A percentile compares a stretch with the other conserved stretches of the same genome.
phyloP scores from a whole-genome alignment of 2,888 invertebrate genomes.

The Leptinotarsa peninsularis region DNA sequence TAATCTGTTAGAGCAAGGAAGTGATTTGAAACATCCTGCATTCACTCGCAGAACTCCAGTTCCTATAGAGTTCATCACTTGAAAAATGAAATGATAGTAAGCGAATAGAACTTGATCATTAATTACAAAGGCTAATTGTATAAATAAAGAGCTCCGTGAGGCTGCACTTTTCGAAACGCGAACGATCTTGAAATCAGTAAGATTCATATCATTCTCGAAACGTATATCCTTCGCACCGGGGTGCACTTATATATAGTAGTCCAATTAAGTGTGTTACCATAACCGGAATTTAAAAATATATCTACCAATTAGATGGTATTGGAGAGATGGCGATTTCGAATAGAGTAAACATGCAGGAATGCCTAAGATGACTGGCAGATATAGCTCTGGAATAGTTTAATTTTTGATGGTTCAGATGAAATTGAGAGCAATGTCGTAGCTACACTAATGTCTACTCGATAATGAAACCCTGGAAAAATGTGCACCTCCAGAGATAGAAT shows the following conservation, averaged over 20 bases:
- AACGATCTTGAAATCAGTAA: constrained; percentile 7
- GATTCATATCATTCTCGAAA: constrained; percentile 5
- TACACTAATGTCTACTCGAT: too few relatives aligned
- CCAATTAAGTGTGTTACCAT: not conserved
- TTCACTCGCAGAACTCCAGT: too few relatives aligned
- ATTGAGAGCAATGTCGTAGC: too few relatives aligned
- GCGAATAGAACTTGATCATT: not conserved
- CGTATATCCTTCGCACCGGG: constrained; percentile 4
- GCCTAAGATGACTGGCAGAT: too few relatives aligned
- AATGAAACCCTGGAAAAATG: too few relatives aligned
- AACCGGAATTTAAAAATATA: constrained; percentile 3
- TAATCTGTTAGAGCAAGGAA: too few relatives aligned
- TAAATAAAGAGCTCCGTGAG: not conserved
- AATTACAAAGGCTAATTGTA: not conserved
- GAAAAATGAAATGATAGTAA: not conserved
- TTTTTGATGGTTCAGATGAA: too few relatives aligned
- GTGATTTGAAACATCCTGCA: too few relatives aligned
- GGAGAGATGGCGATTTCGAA: not conserved
- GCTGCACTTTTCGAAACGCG: not conserved
- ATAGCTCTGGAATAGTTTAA: too few relatives aligned
- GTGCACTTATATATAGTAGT: constrained; percentile 11
- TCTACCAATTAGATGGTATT: constrained; percentile 1
- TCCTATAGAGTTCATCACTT: too few relatives aligned
- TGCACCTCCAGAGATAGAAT: too few relatives aligned
- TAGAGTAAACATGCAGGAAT: not conserved